A percentile compares a stretch with the other conserved stretches of the same genome.
Evolutionary conservation across 2,797 vertebrate genomes (phyloP).

Genomic region (Thamnophis elegans): DNA sequence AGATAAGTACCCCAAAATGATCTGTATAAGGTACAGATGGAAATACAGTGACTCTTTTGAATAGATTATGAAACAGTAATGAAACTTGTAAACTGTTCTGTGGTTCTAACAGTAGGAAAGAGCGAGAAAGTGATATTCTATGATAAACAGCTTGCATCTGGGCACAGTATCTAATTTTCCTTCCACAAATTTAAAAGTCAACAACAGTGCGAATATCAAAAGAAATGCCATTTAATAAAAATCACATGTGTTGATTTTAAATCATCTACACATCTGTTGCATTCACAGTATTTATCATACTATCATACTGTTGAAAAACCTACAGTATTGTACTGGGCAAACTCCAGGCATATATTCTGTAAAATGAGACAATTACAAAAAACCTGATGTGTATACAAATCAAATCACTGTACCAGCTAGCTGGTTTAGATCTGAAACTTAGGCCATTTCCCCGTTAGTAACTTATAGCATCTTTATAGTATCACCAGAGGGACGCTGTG

Average conservation of each 20-base stretch:
- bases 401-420: slow-evolving; percentile 44
- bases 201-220: background rate
- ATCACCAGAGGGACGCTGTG: background rate
- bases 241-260: background rate
- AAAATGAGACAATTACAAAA: background rate
- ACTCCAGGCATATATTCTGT: background rate
- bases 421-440: slow-evolving; percentile 53
- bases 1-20: background rate
- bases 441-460: background rate
- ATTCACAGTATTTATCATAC: background rate
- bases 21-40: background rate
- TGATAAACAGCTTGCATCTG: background rate
- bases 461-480: background rate
- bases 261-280: background rate
- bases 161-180: background rate
- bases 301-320: background rate
- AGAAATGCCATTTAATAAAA: background rate
- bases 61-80: background rate
- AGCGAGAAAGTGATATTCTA: background rate
- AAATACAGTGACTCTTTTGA: background rate
- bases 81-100: background rate
- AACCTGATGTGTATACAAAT: slow-evolving; percentile 27
- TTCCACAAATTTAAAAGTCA: background rate
- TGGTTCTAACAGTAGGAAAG: background rate
- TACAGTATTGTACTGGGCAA: background rate